Percentiles rank a stretch among this genome's conserved stretches.
phyloP scores from a whole-genome alignment of 1,140 invertebrate genomes.

The Carcinoscorpius rotundicauda region DNA sequence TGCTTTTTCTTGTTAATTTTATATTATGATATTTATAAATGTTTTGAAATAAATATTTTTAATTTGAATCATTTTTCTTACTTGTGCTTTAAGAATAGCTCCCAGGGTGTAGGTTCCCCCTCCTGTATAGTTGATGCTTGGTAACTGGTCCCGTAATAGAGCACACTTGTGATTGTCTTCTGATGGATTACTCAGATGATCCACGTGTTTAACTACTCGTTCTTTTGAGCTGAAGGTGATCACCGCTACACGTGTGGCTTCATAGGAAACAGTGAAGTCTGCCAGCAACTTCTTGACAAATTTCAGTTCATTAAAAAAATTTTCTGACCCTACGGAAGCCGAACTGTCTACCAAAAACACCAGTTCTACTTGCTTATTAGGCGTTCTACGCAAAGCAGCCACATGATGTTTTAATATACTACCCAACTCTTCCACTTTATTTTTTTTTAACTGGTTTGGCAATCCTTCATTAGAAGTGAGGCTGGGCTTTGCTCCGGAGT shows the following conservation, averaged over 20 bases:
- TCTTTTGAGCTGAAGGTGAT: slow-evolving; percentile 51
- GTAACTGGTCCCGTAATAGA: slow-evolving; percentile 46
- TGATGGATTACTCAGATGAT: slow-evolving; percentile 43
- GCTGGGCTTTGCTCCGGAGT: slow-evolving; percentile 7
- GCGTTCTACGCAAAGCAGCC: slow-evolving; percentile 25
- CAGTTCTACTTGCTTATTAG: slow-evolving; percentile 43
- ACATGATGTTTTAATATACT: slow-evolving; percentile 42
- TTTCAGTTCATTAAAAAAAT: slow-evolving; percentile 53
- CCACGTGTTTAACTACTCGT: slow-evolving; percentile 44
- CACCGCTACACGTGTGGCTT: slow-evolving; percentile 48
- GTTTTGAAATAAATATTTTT: too few species aligned
- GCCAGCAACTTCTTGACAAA: slow-evolving; percentile 57
- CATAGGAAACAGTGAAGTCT: slow-evolving; percentile 50
- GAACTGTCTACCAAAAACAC: slow-evolving; percentile 57
- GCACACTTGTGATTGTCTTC: slow-evolving; percentile 47
- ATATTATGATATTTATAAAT: too few species aligned
- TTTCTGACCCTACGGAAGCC: slow-evolving; percentile 48
- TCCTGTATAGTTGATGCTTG: slow-evolving; percentile 46
- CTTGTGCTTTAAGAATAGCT: slow-evolving; percentile 49
- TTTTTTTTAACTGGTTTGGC: slow-evolving; percentile 26
- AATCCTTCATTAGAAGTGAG: slow-evolving; percentile 6
- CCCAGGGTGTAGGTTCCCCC: slow-evolving; percentile 56
- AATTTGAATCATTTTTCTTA: slow-evolving; percentile 25
- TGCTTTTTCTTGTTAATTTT: too few species aligned
- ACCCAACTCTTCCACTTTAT: slow-evolving; percentile 44